Conservation (phyloP, 2,797 vertebrate species). For the Pteropus rufus region DNA sequence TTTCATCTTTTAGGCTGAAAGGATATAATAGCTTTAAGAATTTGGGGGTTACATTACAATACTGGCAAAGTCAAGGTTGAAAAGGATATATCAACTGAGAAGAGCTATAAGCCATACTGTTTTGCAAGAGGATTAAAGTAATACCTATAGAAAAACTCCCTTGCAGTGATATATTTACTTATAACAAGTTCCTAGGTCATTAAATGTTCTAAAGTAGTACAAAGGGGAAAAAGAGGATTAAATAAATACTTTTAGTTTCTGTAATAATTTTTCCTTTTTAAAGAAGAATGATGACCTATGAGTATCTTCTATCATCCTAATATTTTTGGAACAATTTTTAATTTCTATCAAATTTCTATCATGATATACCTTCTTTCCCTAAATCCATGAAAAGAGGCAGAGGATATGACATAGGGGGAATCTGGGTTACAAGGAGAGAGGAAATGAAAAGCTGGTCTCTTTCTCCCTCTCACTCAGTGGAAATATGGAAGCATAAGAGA, state of each 20-base stretch:
- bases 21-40: neutral
- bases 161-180: neutral
- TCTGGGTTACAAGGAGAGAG: neutral
- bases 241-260: neutral
- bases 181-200: neutral
- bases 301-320: neutral
- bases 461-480: neutral
- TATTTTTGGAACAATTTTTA: neutral
- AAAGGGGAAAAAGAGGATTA: neutral
- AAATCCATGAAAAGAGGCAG: neutral
- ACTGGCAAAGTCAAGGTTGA: neutral
- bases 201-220: neutral
- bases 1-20: slow-evolving; percentile 1
- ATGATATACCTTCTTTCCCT: neutral
- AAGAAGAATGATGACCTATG: neutral
- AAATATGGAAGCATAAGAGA: neutral
- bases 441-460: neutral
- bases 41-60: neutral
- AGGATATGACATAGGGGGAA: neutral
- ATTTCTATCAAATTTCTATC: neutral
- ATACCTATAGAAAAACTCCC: neutral
- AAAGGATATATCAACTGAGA: neutral
- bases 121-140: neutral
- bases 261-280: slow-evolving; percentile 4
- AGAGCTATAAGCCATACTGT: neutral